phyloP scores from a whole-genome alignment of 2,113 vertebrate genomes.

The Urocitellus parryii region DNA sequence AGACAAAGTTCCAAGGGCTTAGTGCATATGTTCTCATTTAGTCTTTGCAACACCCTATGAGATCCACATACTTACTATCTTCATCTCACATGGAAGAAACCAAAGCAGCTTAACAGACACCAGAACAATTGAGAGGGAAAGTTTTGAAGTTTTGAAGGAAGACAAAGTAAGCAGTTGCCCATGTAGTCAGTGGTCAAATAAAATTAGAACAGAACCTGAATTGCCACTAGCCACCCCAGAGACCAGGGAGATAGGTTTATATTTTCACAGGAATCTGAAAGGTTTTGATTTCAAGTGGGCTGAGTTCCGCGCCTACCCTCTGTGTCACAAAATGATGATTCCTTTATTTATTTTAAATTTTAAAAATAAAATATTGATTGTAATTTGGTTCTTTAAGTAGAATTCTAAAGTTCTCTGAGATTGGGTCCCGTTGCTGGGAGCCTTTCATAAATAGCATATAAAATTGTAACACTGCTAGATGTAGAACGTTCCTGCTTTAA shows the following conservation, averaged over 20 bases:
- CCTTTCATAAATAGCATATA: constrained; percentile 58
- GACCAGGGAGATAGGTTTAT: not conserved
- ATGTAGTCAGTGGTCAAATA: not conserved
- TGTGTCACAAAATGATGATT: constrained; percentile 15
- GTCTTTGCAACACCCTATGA: not conserved
- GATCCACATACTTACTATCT: not conserved
- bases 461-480: constrained; percentile 53
- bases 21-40: not conserved
- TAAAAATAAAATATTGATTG: constrained; percentile 43
- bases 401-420: constrained; percentile 48
- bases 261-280: not conserved
- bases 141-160: not conserved
- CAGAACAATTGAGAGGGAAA: too few relatives aligned
- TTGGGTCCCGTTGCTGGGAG: constrained; percentile 60
- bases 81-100: not conserved
- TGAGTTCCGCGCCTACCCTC: not conserved
- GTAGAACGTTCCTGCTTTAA: constrained; percentile 45
- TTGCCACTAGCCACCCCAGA: not conserved
- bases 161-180: not conserved
- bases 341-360: constrained; percentile 39
- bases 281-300: not conserved
- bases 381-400: constrained; percentile 59
- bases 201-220: not conserved
- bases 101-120: not conserved
- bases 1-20: not conserved